Evolutionary conservation across 2,888 invertebrate genomes (phyloP), one percentile per base, ranked within the genome.

Genomic region (Thecocarcelia acutangulata): DNA sequence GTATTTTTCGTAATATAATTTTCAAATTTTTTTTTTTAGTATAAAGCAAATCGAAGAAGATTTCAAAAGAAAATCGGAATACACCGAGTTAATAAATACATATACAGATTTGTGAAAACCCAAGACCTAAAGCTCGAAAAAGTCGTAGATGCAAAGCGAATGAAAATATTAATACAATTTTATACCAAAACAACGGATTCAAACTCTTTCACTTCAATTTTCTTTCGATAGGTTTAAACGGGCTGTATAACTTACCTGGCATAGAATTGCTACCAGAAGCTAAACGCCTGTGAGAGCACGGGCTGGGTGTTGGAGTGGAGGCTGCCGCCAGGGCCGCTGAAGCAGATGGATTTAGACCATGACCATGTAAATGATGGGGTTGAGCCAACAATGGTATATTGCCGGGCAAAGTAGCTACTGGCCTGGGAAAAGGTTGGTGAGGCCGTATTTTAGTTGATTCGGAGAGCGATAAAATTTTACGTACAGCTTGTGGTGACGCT

Each of bases 401-500:
- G 3, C 86, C 86, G 4, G 94, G 90, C 44, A 90, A 88, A 48
- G 90, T 90, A n/a, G 91, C 91, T 86, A 94, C 94, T 64, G 96
- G 93, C 33, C 87, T 83, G 33, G 88, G 85, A 68, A 87, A 88
- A 0, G 97, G 96, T 88, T 97, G 96, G 88, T 97, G 96, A 6
- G 96, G 97, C 69, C 97, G 93, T 11, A 97, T 96, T 91, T 97
- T 97, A 66, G 94, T 95, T 13, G 95, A 95, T 89, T 97, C 97
- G 12, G 97, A 96, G 37, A 99, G 92, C 8, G 98, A 95, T 85
- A 99, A 92, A 89, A 99, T 93, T 91, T 99, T 99, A 87, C 98
- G 94, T 17, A 99, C 97, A 9, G 98, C 97, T 91, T 98, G 98
- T 19, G 99, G 99, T 13, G 98, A 98, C 48, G 98, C 98, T 48